Percentiles rank a stretch among this genome's conserved stretches.
Conservation (phyloP, 2,888 invertebrate species). For the Acleris sparsana region DNA sequence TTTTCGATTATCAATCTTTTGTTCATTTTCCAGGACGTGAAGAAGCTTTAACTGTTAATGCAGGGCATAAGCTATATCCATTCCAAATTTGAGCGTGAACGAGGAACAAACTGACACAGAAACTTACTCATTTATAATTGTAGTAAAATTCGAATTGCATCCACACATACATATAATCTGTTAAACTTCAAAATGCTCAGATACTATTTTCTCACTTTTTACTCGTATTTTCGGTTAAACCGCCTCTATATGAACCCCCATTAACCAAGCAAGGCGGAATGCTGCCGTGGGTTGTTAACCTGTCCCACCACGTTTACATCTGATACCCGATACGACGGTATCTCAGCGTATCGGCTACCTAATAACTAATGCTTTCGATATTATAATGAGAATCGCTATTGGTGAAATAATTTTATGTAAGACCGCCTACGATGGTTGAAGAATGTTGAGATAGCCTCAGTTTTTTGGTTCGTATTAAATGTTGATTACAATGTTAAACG, state of each 20-base stretch:
- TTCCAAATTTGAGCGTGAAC: too few species aligned
- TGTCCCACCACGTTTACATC: constrained; percentile 71
- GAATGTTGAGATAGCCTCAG: not conserved
- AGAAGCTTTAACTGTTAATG: too few species aligned
- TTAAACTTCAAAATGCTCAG: too few species aligned
- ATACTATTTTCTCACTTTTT: not conserved
- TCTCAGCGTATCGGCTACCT: constrained; percentile 72
- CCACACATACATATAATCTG: too few species aligned
- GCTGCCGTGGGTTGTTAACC: constrained; percentile 72
- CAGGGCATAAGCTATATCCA: too few species aligned
- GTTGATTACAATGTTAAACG: not conserved
- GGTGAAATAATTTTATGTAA: constrained; percentile 48
- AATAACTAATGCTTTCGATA: constrained; percentile 59
- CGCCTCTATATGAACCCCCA: constrained; percentile 63
- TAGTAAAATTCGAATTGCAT: too few species aligned
- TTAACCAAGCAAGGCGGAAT: constrained; percentile 66
- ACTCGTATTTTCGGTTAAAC: constrained; percentile 32
- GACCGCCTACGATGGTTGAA: constrained; percentile 31
- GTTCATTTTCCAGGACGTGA: too few species aligned
- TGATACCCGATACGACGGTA: constrained; percentile 72
- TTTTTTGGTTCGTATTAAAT: not conserved
- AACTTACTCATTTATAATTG: too few species aligned
- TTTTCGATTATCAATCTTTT: too few species aligned
- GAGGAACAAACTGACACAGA: too few species aligned
- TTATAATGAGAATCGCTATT: constrained; percentile 64